Percentiles rank a stretch among this genome's conserved stretches.
Conservation (phyloP, 2,797 vertebrate species). For the Anas bernieri region DNA sequence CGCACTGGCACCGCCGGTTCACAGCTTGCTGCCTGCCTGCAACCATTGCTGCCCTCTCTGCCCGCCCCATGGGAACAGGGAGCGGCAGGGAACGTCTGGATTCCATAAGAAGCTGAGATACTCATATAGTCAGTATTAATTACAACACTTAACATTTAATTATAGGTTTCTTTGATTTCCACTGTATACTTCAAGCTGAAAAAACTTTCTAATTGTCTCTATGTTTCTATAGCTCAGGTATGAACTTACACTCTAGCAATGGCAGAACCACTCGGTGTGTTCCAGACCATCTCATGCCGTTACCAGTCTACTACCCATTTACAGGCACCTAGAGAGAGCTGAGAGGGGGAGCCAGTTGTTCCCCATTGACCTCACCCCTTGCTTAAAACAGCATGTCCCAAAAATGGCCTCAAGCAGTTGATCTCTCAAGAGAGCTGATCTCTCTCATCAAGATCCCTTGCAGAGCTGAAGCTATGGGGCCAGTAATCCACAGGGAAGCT, state of each 20-base stretch:
- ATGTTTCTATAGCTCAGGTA: neutral
- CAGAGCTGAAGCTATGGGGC: neutral
- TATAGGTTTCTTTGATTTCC: slow-evolving; percentile 36
- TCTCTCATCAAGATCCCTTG: neutral
- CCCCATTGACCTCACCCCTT: fast-evolving
- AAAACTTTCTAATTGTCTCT: slow-evolving; percentile 18
- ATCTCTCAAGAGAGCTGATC: too few relatives aligned
- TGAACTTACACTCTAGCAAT: neutral
- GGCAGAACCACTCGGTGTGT: neutral
- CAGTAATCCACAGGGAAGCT: neutral
- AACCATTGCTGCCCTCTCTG: neutral
- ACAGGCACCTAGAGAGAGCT: neutral
- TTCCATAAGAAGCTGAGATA: slow-evolving; percentile 40
- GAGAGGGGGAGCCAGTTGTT: neutral
- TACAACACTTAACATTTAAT: slow-evolving; percentile 50
- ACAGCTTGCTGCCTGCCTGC: neutral
- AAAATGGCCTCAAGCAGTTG: neutral
- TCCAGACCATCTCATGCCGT: neutral
- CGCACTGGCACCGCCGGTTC: neutral
- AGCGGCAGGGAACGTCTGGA: slow-evolving; percentile 33
- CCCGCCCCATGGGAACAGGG: neutral
- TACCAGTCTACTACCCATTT: neutral
- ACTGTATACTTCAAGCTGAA: slow-evolving; percentile 21
- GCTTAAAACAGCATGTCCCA: neutral
- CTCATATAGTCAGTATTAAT: slow-evolving; percentile 43